These are phyloP conservation scores for Tauraco erythrolophus DNA, from an alignment of 2,113 vertebrate genomes.

Conservation along the genomic window DNA sequence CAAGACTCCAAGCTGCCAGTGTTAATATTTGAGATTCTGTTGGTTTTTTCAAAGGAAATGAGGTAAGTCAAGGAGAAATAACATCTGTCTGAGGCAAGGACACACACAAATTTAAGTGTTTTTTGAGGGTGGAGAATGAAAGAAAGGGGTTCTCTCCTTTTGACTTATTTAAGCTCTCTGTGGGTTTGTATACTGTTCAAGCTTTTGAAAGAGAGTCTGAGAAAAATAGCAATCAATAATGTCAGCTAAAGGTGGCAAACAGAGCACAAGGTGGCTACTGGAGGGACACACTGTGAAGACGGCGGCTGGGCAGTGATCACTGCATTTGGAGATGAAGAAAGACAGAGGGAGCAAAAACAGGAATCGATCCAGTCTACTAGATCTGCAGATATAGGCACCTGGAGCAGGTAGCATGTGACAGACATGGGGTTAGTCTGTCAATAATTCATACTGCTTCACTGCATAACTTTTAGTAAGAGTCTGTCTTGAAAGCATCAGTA, in stretches of 20 bases:
- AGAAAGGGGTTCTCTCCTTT: constrained; percentile 18
- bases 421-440: constrained; percentile 12
- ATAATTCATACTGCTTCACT: constrained; percentile 30
- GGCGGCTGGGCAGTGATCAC: constrained; percentile 28
- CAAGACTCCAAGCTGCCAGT: constrained; percentile 20
- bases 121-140: neutral
- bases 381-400: constrained; percentile 27
- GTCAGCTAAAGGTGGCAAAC: constrained; percentile 51
- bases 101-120: neutral
- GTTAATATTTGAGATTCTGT: constrained; percentile 31
- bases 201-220: constrained; percentile 13
- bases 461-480: constrained; percentile 11
- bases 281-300: neutral
- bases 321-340: constrained; percentile 19
- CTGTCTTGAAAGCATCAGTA: constrained; percentile 28
- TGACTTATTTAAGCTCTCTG: neutral
- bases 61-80: constrained; percentile 47
- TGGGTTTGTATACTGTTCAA: constrained; percentile 5
- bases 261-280: neutral
- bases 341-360: constrained; percentile 36
- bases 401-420: constrained; percentile 21
- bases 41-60: neutral
- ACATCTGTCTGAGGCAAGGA: constrained; percentile 23
- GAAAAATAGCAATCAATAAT: constrained; percentile 43
- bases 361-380: constrained; percentile 17